Base-by-base conservation (phyloP, 2,797 vertebrate genomes). In the Sorex maritimensis region DNA sequence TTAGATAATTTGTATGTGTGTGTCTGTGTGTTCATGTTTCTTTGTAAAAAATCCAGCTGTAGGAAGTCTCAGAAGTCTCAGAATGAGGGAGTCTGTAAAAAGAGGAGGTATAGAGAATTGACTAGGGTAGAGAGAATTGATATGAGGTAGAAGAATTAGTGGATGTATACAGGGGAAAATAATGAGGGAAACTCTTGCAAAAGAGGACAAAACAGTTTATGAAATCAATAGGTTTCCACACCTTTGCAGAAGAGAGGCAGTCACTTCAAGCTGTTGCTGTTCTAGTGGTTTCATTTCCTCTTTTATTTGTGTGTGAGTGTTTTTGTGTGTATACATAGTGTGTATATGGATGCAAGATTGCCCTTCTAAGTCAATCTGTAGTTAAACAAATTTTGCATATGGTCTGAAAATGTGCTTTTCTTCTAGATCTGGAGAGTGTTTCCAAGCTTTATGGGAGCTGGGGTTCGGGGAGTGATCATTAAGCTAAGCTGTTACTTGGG, bases 281-380 rank as follows among this genome's bases (percentile, higher is more conserved):
- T 34, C n/a, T 94, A 34, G 68, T 94, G 86, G 69, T 63, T 97
- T 96, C 95, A 83, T 93, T 78, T 96, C 95, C 92, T 82, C 83
- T 24, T 96, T 95, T 91, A 81, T 84, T 24, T 84, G 49, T 86
- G 13, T 90, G 28, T 84, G 34, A 89, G 58, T 72, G 49, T 19
- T 41, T 7, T 7, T 30, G 58, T 67, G 41, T 68, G 63, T 68
- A 41, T 80, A 44, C 28, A 28, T 41, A 11, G 10, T 38, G 58
- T 63, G 41, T 74, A 58, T 30, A 49, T 26, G 41, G 28, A 44
- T 52, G 73, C 28, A 49, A 11, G 21, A 24, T 93, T n/a, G 5
- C 26, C 49, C n/a, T 58, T 89, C 55, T 38, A 77, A 46, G 21
- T 74, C 41, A 89, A 10, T 68, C 67, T 63, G 26, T 81, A 92